phyloP scores from a whole-genome alignment of 2,797 vertebrate species.

The Arrhamphus sclerolepis region DNA sequence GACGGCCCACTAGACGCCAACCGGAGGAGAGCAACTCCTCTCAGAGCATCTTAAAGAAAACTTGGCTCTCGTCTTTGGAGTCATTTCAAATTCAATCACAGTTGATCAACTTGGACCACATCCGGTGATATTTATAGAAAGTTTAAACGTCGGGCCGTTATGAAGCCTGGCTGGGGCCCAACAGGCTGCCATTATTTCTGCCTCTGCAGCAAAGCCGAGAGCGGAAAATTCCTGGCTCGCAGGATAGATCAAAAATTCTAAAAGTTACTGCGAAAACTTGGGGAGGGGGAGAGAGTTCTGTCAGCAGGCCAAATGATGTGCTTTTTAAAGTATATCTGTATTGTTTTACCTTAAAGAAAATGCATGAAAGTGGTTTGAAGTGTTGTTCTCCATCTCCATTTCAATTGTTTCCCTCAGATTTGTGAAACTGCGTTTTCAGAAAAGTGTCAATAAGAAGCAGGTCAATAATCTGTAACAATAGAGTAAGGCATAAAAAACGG shows the following conservation, averaged over 20 bases:
- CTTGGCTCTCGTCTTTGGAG: conserved; percentile 73
- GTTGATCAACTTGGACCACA: conserved; percentile 78
- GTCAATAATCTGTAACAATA: too few relatives aligned
- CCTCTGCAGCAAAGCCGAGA: conserved; percentile 77
- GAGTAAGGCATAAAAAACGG: too few relatives aligned
- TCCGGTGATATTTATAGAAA: conserved; percentile 82
- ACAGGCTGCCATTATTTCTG: conserved; percentile 70
- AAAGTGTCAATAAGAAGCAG: too few relatives aligned
- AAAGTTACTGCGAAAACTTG: conserved; percentile 21
- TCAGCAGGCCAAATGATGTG: neutral
- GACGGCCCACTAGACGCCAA: conserved; percentile 51
- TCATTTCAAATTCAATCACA: conserved; percentile 80
- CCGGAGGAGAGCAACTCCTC: conserved; percentile 57
- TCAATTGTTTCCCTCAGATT: too few relatives aligned
- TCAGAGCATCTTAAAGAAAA: conserved; percentile 73
- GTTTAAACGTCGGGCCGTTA: conserved; percentile 80
- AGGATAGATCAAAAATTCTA: conserved; percentile 18
- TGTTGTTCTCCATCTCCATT: neutral
- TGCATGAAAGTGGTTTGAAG: too few relatives aligned
- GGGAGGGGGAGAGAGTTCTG: neutral
- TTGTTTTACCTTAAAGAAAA: neutral
- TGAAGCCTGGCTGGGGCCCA: conserved; percentile 69
- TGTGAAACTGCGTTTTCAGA: too few relatives aligned
- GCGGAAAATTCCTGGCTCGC: conserved; percentile 53
- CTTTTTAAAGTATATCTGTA: neutral